Conservation (phyloP, 2,797 vertebrate genomes). For the Onychomys leucogaster region DNA sequence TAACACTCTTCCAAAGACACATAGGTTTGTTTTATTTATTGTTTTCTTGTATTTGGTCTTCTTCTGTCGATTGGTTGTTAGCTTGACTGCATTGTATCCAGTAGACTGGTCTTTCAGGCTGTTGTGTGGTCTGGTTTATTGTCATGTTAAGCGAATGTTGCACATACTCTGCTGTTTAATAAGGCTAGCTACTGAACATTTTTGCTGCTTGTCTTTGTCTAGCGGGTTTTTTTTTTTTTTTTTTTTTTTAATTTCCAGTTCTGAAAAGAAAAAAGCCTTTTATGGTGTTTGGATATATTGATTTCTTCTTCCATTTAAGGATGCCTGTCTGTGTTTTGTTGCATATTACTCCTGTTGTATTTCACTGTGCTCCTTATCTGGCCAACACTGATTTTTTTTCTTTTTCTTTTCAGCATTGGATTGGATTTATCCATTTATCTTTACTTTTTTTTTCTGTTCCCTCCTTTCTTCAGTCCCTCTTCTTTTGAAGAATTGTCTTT, state of each 20-base stretch:
- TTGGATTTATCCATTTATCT: background rate
- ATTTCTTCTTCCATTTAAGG: background rate
- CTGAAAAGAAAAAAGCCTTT: background rate
- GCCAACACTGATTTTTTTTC: background rate
- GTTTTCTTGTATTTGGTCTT: background rate
- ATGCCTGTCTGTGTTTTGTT: background rate
- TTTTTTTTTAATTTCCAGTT: background rate
- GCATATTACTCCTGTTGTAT: background rate
- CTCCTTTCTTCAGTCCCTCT: background rate
- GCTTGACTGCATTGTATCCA: background rate
- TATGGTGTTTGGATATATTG: background rate
- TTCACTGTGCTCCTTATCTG: background rate
- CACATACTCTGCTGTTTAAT: background rate
- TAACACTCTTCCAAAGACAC: background rate
- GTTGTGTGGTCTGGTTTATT: background rate
- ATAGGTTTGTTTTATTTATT: background rate
- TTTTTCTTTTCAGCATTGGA: background rate
- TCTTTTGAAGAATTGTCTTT: background rate
- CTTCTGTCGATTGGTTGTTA: background rate
- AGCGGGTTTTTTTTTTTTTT: background rate
- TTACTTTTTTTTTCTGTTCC: background rate
- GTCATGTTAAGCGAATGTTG: background rate
- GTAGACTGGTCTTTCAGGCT: background rate
- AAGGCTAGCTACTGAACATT: background rate
- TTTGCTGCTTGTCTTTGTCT: background rate